Percentiles rank a stretch among this genome's conserved stretches.
phyloP scores from a whole-genome alignment of 2,888 invertebrate species.

The Spisula subtruncata region DNA sequence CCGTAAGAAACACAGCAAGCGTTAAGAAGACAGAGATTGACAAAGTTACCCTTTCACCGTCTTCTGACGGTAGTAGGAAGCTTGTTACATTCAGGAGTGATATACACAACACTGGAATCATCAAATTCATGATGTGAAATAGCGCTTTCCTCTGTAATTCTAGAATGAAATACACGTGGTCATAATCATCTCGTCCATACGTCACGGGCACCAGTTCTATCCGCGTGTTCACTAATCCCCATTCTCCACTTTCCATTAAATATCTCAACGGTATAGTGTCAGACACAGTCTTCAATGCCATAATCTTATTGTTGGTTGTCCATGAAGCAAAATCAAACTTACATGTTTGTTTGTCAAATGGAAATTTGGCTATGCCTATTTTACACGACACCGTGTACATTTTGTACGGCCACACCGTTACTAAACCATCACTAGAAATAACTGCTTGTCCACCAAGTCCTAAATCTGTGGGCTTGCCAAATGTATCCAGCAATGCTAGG shows the following conservation, averaged over 20 bases:
- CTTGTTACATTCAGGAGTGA: slow-evolving; percentile 68
- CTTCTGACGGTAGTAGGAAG: slow-evolving; percentile 65
- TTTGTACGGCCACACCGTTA: slow-evolving; percentile 68
- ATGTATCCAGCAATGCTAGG: slow-evolving; percentile 55
- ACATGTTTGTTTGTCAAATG: slow-evolving; percentile 73
- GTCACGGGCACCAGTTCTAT: not conserved
- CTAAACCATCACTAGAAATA: slow-evolving; percentile 56
- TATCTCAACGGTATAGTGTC: slow-evolving; percentile 13
- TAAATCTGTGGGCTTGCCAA: slow-evolving; percentile 64
- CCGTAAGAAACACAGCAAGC: slow-evolving; percentile 72
- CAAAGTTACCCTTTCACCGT: slow-evolving; percentile 65
- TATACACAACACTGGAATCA: slow-evolving; percentile 68
- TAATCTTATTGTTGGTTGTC: slow-evolving; percentile 54
- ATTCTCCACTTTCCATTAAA: slow-evolving; percentile 58
- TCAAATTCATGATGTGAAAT: slow-evolving; percentile 70
- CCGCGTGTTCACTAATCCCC: slow-evolving; percentile 35
- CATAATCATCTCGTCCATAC: slow-evolving; percentile 40
- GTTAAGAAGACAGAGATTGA: slow-evolving; percentile 72
- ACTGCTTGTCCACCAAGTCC: slow-evolving; percentile 62
- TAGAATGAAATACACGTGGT: slow-evolving; percentile 47
- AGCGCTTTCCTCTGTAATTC: slow-evolving; percentile 63
- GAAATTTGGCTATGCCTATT: slow-evolving; percentile 65
- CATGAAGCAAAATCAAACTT: slow-evolving; percentile 70
- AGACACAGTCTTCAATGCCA: slow-evolving; percentile 33
- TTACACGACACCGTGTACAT: slow-evolving; percentile 58